phyloP scores from a whole-genome alignment of 2,797 vertebrate species.

The Crenichthys baileyi region DNA sequence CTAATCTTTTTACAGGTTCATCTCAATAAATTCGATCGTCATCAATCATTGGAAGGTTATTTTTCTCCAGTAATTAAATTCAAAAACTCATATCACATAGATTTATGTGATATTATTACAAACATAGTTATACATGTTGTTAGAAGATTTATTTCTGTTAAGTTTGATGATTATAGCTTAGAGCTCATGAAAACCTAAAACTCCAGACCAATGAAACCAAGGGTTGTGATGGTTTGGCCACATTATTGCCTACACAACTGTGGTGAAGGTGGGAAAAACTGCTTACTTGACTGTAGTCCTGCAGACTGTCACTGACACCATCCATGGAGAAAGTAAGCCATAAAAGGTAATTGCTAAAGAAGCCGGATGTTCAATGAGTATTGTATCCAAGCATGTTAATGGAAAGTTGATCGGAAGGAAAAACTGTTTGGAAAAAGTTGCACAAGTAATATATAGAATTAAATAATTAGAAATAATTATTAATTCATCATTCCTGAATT shows the following conservation, averaged over 20 bases:
- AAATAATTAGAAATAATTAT: too few species aligned
- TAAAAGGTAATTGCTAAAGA: neutral
- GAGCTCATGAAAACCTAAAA: neutral
- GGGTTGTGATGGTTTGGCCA: neutral
- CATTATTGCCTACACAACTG: neutral
- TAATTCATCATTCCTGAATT: neutral
- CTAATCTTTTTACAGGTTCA: neutral
- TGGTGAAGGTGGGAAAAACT: neutral
- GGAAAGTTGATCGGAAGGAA: neutral
- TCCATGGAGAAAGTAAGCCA: neutral
- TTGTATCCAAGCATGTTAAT: neutral
- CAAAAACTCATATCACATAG: too few species aligned
- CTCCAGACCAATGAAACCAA: neutral
- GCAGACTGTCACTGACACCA: too few species aligned
- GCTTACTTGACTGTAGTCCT: neutral
- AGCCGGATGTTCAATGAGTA: too few species aligned
- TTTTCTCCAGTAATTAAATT: neutral
- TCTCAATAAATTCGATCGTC: neutral
- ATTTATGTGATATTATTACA: neutral
- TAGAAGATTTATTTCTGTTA: neutral
- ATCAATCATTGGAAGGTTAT: neutral
- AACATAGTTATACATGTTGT: neutral
- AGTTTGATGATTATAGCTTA: neutral
- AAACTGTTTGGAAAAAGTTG: neutral
- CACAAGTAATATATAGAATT: neutral